Percentiles rank a stretch among this genome's conserved stretches.
Conservation (phyloP, 1,140 invertebrate genomes). For the Camponotus pennsylvanicus region DNA sequence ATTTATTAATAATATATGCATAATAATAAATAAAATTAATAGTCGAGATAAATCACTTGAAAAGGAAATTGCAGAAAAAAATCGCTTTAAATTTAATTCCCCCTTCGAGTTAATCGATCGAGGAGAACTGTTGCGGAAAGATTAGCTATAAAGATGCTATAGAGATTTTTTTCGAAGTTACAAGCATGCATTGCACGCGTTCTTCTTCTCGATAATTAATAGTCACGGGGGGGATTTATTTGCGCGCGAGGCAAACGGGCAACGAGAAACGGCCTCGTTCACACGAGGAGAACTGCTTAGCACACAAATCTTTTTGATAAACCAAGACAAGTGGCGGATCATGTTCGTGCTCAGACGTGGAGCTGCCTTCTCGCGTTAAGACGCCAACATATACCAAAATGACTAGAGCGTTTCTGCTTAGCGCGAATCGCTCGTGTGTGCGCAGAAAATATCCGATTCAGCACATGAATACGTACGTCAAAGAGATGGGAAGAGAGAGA, state of each 20-base stretch:
- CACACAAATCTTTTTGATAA: slow-evolving; percentile 47
- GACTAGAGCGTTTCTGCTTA: slow-evolving; percentile 33
- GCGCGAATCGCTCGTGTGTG: slow-evolving; percentile 12
- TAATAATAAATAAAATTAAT: no score
- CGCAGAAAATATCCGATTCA: slow-evolving; percentile 32
- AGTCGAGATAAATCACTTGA: background rate
- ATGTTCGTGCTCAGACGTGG: slow-evolving; percentile 26
- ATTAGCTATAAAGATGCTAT: background rate
- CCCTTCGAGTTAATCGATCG: background rate
- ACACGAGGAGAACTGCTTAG: slow-evolving; percentile 40
- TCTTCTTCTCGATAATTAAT: slow-evolving; percentile 3
- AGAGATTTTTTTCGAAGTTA: background rate
- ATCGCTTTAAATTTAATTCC: background rate
- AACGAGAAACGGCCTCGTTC: slow-evolving; percentile 4
- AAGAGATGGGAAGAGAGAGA: background rate
- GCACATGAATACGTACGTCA: slow-evolving; percentile 39
- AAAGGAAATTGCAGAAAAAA: background rate
- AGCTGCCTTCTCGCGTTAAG: slow-evolving; percentile 39
- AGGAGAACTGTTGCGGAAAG: background rate
- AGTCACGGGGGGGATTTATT: slow-evolving; percentile 6
- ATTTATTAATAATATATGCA: no score
- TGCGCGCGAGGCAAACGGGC: slow-evolving; percentile 9
- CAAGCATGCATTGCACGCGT: background rate
- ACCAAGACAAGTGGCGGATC: slow-evolving; percentile 42
- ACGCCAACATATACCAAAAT: slow-evolving; percentile 30